phyloP scores from a whole-genome alignment of 2,113 vertebrate genomes.

The Struthidea cinerea region DNA sequence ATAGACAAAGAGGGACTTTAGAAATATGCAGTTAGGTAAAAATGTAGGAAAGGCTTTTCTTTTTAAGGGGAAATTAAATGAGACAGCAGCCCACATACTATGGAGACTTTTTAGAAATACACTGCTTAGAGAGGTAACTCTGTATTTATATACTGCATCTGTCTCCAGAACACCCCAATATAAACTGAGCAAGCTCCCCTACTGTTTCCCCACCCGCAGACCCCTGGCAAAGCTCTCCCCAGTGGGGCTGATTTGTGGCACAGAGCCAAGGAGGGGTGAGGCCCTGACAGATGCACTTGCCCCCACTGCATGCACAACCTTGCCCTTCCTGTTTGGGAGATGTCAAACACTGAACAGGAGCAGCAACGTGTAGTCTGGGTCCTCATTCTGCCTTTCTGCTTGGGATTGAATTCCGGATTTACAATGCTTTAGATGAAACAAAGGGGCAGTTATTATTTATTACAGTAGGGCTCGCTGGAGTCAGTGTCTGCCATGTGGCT shows the following conservation, averaged over 20 bases:
- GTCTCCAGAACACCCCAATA: neutral
- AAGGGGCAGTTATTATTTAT: neutral
- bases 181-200: neutral
- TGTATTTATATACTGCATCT: neutral
- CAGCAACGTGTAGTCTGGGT: neutral
- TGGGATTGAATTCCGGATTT: neutral
- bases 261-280: rapidly evolving
- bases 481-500: neutral
- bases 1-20: neutral
- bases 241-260: rapidly evolving
- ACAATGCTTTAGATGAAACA: neutral
- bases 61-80: neutral
- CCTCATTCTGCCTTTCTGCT: neutral
- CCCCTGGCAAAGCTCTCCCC: neutral
- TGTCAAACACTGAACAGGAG: neutral
- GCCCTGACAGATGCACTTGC: neutral
- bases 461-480: neutral
- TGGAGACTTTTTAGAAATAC: neutral
- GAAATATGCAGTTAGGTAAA: neutral
- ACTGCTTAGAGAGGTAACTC: neutral
- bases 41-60: neutral
- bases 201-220: rapidly evolving
- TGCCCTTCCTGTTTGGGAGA: neutral
- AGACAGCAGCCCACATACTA: neutral
- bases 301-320: rapidly evolving